phyloP scores from a whole-genome alignment of 2,888 invertebrate genomes.

The Trilocha varians region DNA sequence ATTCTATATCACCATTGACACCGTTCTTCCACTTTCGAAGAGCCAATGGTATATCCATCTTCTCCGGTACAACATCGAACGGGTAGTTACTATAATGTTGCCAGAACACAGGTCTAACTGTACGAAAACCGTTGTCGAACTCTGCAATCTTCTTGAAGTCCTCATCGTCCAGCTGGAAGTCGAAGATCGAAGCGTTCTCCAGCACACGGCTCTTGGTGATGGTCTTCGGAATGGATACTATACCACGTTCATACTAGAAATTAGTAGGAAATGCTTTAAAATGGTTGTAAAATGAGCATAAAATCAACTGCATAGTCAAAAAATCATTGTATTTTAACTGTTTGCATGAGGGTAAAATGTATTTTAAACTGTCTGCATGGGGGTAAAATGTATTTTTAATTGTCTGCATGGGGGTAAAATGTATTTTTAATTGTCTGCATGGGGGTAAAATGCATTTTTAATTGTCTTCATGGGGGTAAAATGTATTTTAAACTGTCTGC shows the following conservation, averaged over 20 bases:
- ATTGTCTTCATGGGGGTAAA: too few species aligned
- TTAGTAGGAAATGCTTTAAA: neutral
- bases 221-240: conserved; percentile 45
- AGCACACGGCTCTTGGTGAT: conserved; percentile 34
- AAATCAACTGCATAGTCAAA: too few species aligned
- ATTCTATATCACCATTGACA: conserved; percentile 13
- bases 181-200: conserved; percentile 53
- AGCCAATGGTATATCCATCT: conserved; percentile 19
- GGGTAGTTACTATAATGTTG: conserved; percentile 38
- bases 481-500: too few species aligned
- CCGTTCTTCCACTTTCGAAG: conserved; percentile 32
- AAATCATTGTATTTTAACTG: too few species aligned
- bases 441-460: too few species aligned
- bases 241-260: conserved; percentile 43
- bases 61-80: conserved; percentile 27
- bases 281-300: too few species aligned
- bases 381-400: too few species aligned
- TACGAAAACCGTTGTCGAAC: conserved; percentile 43
- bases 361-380: too few species aligned
- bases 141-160: conserved; percentile 32
- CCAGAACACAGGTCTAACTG: conserved; percentile 31
- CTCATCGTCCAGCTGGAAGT: conserved; percentile 34
- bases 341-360: too few species aligned
- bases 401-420: too few species aligned
- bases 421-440: too few species aligned